Evolutionary conservation across 2,888 invertebrate species (phyloP), one percentile per base, ranked within the genome.

Genomic region (Acanthococcus lagerstroemiae): DNA sequence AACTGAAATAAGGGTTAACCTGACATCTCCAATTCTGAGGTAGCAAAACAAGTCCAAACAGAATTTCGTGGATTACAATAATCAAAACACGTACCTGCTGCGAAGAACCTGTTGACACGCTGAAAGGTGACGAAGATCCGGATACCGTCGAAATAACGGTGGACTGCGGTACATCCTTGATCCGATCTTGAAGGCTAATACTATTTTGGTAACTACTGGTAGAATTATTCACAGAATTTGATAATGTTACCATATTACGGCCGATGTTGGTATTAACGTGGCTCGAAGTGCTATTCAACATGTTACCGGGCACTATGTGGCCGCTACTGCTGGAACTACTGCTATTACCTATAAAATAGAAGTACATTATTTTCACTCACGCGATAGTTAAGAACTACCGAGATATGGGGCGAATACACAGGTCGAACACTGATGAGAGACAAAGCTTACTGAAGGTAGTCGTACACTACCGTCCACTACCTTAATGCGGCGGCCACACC

Each of bases 101-200:
- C 22, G 63, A 9, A 3, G 63, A 44, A 19, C 6, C 54, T 15
- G 22, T 44, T 2, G 52, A 22, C 27, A 63, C 24, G 22, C 63
- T 52, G 24, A 66, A 56, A n/a, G 48, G 19, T 9, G 65, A 54
- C 21, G 56, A 37, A 5, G 66, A 56, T 15, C 26, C 26, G 9
- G 50, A 26, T 19, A 56, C 48, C 37, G 66, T 17, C 21, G 66
- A 46, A 48, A 56, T 66, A 4, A 66, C 66, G 15, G 66, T 56
- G n/a, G 57, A 56, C 22, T 55, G 56, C 6, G 66, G 56, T 48
- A 66, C 57, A 46, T 50, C 68, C 65, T 55, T 68, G 66, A 57
- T 67, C 44, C 57, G 67, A 65, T 50, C 68, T 67, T 63, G 70
- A 67, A 44, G 66, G 66, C 55, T 63, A 63, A 63, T 54, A 54